phyloP scores from a whole-genome alignment of 35 echinoderm and acorn worm genomes.

The Stichopus chloronotus region DNA sequence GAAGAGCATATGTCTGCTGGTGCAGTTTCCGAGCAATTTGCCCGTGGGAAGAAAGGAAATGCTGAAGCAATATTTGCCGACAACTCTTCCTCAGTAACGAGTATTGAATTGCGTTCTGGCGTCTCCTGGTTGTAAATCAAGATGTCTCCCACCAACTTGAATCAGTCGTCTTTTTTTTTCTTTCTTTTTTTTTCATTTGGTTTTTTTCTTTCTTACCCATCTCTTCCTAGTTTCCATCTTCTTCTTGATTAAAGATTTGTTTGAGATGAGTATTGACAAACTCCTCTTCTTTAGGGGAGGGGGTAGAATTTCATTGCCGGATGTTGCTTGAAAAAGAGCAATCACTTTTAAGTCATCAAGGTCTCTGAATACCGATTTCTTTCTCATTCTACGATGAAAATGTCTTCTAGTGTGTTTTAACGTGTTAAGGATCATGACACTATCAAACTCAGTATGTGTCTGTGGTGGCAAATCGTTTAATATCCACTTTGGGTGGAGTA shows the following conservation, averaged over 20 bases:
- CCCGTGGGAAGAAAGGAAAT: constrained; percentile 27
- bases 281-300: constrained; percentile 14
- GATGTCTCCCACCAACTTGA: background rate
- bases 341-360: constrained; percentile 9
- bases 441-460: background rate
- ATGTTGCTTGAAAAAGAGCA: background rate
- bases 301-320: constrained; percentile 22
- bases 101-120: constrained; percentile 35
- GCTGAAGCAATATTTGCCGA: constrained; percentile 15
- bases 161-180: constrained; percentile 1
- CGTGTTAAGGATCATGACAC: background rate
- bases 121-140: constrained; percentile 41
- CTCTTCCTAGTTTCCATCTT: background rate
- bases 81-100: background rate
- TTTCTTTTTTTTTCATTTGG: background rate
- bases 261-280: constrained; percentile 16
- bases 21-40: constrained; percentile 12
- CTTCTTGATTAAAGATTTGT: background rate
- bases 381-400: background rate
- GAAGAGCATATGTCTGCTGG: background rate
- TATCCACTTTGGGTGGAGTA: background rate
- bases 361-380: background rate
- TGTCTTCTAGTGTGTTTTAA: background rate
- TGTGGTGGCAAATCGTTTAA: background rate
- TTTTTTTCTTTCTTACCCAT: background rate